A percentile compares a stretch with the other conserved stretches of the same genome.
Evolutionary conservation across 2,888 invertebrate species (phyloP).

Genomic region (Drosophila buzzatii): DNA sequence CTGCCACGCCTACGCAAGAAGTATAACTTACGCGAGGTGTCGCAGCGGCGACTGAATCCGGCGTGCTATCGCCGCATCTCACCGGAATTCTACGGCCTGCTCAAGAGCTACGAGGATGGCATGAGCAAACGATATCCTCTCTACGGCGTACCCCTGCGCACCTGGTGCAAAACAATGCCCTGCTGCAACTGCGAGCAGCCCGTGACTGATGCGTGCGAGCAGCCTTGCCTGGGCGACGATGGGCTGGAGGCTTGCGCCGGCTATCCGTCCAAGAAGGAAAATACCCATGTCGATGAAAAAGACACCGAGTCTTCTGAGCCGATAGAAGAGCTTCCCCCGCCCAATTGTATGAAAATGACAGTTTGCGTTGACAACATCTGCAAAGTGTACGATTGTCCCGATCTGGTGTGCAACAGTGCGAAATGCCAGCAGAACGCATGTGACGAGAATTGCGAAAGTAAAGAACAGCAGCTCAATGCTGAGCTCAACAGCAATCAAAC

Average conservation of each 20-base stretch:
- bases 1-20: conserved; percentile 43
- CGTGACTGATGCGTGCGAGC: neutral
- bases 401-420: neutral
- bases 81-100: conserved; percentile 70
- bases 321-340: neutral
- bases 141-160: conserved; percentile 55
- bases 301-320: neutral
- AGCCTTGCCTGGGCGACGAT: conserved; percentile 49
- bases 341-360: neutral
- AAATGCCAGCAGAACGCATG: neutral
- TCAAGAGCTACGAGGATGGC: conserved; percentile 65
- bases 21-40: conserved; percentile 41
- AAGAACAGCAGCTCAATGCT: neutral
- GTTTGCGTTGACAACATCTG: neutral
- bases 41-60: conserved; percentile 59
- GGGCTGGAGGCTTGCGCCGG: neutral
- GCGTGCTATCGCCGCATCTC: conserved; percentile 71
- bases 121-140: conserved; percentile 59
- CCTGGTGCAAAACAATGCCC: conserved; percentile 21
- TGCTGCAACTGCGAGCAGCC: conserved; percentile 40
- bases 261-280: neutral
- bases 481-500: neutral
- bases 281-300: too few relatives aligned
- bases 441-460: neutral
- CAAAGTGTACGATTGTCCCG: neutral